Percentiles rank a stretch among this genome's conserved stretches.
Evolutionary conservation across 2,888 invertebrate species (phyloP).

Genomic region (Parnassius orleans): DNA sequence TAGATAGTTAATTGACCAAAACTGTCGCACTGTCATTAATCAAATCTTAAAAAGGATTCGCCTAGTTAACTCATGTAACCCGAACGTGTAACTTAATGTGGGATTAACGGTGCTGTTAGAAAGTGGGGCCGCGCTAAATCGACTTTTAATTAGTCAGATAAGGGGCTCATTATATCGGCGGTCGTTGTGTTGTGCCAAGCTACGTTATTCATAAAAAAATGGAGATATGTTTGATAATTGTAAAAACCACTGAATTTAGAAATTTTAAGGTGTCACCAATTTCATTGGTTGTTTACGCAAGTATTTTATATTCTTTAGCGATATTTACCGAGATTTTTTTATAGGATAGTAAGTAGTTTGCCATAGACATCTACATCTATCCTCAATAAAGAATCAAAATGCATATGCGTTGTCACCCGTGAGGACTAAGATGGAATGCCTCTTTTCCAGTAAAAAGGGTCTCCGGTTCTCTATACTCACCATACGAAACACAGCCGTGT

Average conservation of each 20-base stretch:
- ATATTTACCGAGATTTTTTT: no score
- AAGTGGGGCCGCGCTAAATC: constrained; percentile 67
- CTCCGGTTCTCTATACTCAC: no score
- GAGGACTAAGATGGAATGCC: no score
- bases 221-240: constrained; percentile 5
- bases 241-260: constrained; percentile 1
- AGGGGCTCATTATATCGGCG: constrained; percentile 72
- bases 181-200: constrained; percentile 71
- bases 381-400: no score
- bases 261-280: no score
- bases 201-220: constrained; percentile 53
- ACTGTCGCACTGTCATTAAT: constrained; percentile 48
- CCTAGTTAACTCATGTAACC: constrained; percentile 55
- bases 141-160: constrained; percentile 79
- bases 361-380: no score
- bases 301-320: no score
- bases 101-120: constrained; percentile 54
- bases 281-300: no score
- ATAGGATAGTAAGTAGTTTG: no score
- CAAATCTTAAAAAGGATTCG: constrained; percentile 56
- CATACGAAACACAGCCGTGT: no score
- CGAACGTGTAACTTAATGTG: constrained; percentile 36
- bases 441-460: no score
- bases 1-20: constrained; percentile 39
- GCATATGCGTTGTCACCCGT: no score